Percentiles rank a stretch among this genome's conserved stretches.
These are phyloP conservation scores for Siniperca obscura DNA, from an alignment of 2,797 vertebrate genomes.

Conservation along the genomic window DNA sequence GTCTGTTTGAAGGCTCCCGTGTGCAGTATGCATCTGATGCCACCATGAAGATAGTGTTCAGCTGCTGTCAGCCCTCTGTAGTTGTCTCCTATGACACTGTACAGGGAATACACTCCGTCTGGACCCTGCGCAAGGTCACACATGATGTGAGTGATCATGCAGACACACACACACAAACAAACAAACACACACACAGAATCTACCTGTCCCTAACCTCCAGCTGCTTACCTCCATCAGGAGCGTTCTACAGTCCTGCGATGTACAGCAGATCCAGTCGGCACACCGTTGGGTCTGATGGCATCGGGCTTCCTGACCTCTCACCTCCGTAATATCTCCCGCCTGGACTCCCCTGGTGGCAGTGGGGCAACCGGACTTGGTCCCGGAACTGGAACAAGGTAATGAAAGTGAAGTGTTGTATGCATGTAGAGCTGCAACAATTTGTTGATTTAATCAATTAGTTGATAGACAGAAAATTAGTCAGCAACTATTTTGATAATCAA, in stretches of 20 bases:
- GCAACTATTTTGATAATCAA: not conserved
- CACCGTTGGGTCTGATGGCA: constrained; percentile 83
- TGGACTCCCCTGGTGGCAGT: constrained; percentile 86
- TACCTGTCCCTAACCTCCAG: not conserved
- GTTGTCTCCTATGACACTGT: constrained; percentile 93
- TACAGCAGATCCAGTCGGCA: constrained; percentile 84
- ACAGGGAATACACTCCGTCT: constrained; percentile 92
- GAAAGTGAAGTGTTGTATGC: not conserved
- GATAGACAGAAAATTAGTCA: not conserved
- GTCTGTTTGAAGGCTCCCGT: constrained; percentile 86
- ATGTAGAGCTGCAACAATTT: not conserved
- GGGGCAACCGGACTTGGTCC: constrained; percentile 43
- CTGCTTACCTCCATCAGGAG: constrained; percentile 83
- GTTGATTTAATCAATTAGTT: not conserved
- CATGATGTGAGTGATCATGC: constrained; percentile 85
- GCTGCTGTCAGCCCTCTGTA: constrained; percentile 90
- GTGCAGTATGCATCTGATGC: constrained; percentile 94
- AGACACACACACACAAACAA: not conserved
- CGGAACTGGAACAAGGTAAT: constrained; percentile 65
- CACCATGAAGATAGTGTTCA: constrained; percentile 92
- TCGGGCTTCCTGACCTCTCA: constrained; percentile 90
- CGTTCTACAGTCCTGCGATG: constrained; percentile 90
- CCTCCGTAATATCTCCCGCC: constrained; percentile 90
- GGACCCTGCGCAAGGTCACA: constrained; percentile 92
- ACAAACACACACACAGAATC: not conserved